Conservation (phyloP, 53 echinoderm and acorn worm genomes). For the Arbacia lixula region DNA sequence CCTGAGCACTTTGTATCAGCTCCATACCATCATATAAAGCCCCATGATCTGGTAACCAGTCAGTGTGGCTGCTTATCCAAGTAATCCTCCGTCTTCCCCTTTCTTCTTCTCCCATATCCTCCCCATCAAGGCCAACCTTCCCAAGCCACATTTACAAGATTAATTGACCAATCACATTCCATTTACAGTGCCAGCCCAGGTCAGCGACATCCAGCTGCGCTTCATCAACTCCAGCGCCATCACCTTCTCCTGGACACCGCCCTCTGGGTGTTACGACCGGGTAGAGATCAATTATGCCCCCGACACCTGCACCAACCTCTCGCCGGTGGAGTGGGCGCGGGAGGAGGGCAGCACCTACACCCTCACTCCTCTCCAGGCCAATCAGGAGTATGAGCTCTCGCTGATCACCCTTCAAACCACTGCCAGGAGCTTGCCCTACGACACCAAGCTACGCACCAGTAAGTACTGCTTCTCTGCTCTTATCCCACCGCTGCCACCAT, state of each 20-base stretch:
- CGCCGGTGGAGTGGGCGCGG: conserved; percentile 8
- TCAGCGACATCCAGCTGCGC: conserved; percentile 12
- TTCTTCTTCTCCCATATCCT: no score
- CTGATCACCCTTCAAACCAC: conserved; percentile 19
- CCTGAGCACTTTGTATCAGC: no score
- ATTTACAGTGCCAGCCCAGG: conserved; percentile 42
- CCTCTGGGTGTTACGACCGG: conserved; percentile 43
- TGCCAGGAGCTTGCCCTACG: conserved; percentile 9
- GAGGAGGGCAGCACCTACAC: not conserved
- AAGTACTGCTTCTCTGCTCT: not conserved
- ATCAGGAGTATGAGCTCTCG: conserved; percentile 23
- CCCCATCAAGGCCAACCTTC: no score
- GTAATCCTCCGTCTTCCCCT: no score
- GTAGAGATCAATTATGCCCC: conserved; percentile 45
- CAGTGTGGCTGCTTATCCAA: no score
- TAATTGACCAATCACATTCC: no score
- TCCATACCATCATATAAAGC: no score
- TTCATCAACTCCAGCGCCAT: conserved; percentile 50
- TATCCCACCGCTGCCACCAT: no score
- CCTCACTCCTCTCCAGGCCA: conserved; percentile 16
- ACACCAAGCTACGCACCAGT: conserved; percentile 23
- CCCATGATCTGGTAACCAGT: no score
- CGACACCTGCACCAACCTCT: conserved; percentile 52
- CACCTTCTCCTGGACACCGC: conserved; percentile 14
- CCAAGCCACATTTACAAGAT: no score